Base-by-base conservation (phyloP, 2,113 vertebrate species). In the Stegostoma tigrinum region DNA sequence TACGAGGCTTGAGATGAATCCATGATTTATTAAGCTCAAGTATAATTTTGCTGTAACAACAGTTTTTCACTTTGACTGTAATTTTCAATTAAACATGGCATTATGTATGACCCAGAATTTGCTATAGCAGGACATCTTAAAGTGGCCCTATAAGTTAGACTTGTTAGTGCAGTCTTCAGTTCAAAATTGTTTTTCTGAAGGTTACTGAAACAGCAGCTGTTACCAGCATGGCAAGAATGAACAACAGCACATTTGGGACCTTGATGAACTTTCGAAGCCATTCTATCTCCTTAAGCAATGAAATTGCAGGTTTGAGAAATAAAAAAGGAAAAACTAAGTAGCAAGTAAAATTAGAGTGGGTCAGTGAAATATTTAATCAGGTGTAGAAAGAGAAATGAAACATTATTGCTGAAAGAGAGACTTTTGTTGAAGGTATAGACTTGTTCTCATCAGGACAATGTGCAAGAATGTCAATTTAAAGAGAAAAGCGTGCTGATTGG, bases 1-100 rank as follows among this genome's bases (percentile, higher is more conserved):
- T 97, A 97, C 98, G 97, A 97, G 66, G n/a, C 38, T 95, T 72
- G 70, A 94, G 93, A 30, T 52, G 67, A 95, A 27, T 95, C 42
- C 45, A 52, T 95, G 42, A 95, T 75, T 95, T 95, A 30, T 27
- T 45, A 34, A 90, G 87, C 87, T 30, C 52, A 61, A 72, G 94
- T 38, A 95, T 30, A 48, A 72, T 95, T 72, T 95, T 5, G 17
- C 68, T 45, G 94, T 95, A 15, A 72, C 45, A 72, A 94, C 38
- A 52, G 42, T 19, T 45, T 75, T 95, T 68, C 23, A 48, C 68
- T 75, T 42, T 75, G 14, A 52, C 66, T 38, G 94, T 61, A 45
- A 45, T 30, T 75, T 12, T 45, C 67, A 95, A 95, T 52, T 95
- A 95, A 95, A 95, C 87, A 94, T 27, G 66, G 66, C 38, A 68